Base-by-base conservation (phyloP, 1,140 invertebrate genomes). In the Stegodyphus dumicola region DNA sequence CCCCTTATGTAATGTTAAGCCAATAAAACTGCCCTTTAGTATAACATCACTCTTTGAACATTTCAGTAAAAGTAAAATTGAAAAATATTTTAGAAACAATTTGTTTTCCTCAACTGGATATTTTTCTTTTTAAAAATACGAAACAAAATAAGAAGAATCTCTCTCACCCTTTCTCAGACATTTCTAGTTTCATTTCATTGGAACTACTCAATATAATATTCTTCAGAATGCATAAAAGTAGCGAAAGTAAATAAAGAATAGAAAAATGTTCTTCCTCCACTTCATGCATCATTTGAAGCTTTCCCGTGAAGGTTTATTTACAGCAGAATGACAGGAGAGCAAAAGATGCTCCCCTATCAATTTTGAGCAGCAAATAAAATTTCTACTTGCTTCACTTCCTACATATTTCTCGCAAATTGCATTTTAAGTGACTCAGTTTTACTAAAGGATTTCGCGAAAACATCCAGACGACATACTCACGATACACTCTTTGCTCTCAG, bases 281-380 rank as follows among this genome's bases (percentile, higher is more conserved):
- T 74, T 53, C 71, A n/a, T 52, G 49, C 51, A 7, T n/a, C 71
- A 74, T 74, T 74, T 74, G 71, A n/a, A 74, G 52, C 51, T 52
- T 74, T 6, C 71, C 9, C 15, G 51, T 13, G n/a, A 17, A 56
- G 15, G 18, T 52, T 54, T 74, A 52, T 74, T 53, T 74, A 51
- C 18, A 52, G 49, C 17, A 6, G 7, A 7, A 17, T 17, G 71
- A 74, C 71, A 11, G 56, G 9, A 60, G 56, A 60, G 56, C 56
- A 33, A 33, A 33, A 33, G 33, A 33, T 33, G 33, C 33, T 33
- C 33, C 33, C 33, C 33, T 33, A 60, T 60, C 56, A 60, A 60
- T 60, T 60, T 60, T 15, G 9, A 11, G 56, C 9, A 60, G 56
- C 15, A 60, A 60, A 60, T 60, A 60, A 60, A 60, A 9, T 60